Conservation (phyloP, 2,113 vertebrate genomes). For the Lonchura striata region DNA sequence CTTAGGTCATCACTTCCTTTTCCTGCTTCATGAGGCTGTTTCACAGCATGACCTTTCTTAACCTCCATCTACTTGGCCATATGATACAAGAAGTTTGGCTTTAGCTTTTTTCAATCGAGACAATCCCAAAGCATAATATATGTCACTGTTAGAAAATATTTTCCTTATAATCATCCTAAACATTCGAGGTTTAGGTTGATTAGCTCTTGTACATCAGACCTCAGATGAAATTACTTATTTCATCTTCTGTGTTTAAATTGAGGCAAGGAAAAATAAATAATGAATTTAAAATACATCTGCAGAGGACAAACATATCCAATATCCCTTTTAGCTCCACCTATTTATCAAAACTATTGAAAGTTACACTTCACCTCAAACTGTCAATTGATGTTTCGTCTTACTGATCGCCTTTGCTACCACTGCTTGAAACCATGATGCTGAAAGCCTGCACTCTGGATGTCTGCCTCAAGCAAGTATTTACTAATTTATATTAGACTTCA, state of each 20-base stretch:
- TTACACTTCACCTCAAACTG: background rate
- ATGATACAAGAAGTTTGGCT: background rate
- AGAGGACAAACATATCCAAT: background rate
- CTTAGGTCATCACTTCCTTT: background rate
- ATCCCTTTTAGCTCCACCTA: background rate
- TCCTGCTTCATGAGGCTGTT: background rate
- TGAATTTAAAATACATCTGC: background rate
- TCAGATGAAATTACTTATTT: background rate
- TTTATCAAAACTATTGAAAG: background rate
- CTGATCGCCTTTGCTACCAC: background rate
- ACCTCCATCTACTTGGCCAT: background rate
- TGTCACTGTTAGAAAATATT: background rate
- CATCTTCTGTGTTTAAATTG: background rate
- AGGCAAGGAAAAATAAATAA: background rate
- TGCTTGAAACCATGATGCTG: background rate
- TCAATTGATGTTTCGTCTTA: background rate
- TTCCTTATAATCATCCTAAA: background rate
- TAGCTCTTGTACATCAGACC: background rate
- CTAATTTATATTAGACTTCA: constrained; percentile 3
- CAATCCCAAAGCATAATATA: background rate
- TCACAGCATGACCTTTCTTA: background rate
- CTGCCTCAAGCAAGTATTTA: background rate
- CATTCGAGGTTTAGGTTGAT: background rate
- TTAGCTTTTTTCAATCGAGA: background rate
- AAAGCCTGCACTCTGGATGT: background rate